These are phyloP conservation scores for Spongilla lacustris DNA, from an alignment of 37 sponge, comb jelly and placozoan species.

Conservation along the genomic window DNA sequence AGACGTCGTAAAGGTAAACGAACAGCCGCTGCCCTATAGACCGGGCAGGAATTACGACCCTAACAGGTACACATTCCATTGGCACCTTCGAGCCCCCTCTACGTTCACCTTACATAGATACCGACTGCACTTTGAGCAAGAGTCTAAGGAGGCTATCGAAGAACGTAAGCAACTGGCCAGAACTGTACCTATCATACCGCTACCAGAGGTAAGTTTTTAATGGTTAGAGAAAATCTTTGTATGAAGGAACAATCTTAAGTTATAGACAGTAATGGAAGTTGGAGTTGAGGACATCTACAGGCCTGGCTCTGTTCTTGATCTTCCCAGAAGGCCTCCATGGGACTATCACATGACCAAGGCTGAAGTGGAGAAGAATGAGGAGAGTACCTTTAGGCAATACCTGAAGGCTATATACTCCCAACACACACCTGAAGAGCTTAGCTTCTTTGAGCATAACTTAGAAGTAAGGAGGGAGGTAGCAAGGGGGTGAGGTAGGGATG, in stretches of 20 bases:
- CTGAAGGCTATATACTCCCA: constrained; percentile 60
- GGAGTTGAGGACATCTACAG: constrained; percentile 70
- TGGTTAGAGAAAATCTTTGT: background rate
- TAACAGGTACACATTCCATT: background rate
- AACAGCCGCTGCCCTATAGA: background rate
- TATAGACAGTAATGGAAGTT: constrained; percentile 61
- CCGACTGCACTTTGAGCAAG: constrained; percentile 73
- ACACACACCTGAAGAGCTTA: constrained; percentile 48
- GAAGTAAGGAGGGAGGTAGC: constrained; percentile 59
- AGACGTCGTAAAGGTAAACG: background rate
- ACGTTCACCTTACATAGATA: constrained; percentile 45
- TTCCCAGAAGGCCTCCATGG: constrained; percentile 91
- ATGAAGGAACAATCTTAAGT: background rate
- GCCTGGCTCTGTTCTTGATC: constrained; percentile 78
- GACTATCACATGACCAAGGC: constrained; percentile 62
- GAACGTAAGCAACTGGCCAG: constrained; percentile 65
- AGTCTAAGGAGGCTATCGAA: constrained; percentile 68
- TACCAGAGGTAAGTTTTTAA: constrained; percentile 57
- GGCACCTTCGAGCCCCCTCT: background rate
- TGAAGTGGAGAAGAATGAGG: constrained; percentile 68
- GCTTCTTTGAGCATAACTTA: constrained; percentile 95
- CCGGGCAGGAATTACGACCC: constrained; percentile 6
- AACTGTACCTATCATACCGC: constrained; percentile 27
- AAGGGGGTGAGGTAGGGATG: background rate
- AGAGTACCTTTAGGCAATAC: constrained; percentile 65